Base-by-base conservation (phyloP, 2,797 vertebrate genomes). In the Premnoplex brunnescens region DNA sequence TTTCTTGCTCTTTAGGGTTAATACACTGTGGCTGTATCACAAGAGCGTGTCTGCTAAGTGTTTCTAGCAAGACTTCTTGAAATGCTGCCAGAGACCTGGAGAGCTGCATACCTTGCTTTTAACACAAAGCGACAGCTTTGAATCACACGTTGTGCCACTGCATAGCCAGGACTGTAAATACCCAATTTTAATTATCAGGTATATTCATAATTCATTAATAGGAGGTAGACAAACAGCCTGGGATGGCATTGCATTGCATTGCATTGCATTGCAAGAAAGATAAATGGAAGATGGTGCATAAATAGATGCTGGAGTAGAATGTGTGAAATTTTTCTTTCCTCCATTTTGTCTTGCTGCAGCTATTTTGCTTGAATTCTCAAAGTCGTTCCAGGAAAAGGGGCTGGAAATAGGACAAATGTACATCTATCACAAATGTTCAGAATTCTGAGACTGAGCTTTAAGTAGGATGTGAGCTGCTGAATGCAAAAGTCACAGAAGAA, bases 181-280 rank as follows among this genome's bases (percentile, higher is more conserved):
- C 8, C 30, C 17, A 58, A 52, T 89, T 96, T 94, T 97, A 94
- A 93, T 95, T 96, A 86, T 89, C 76, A 32, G 44, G 16, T 88
- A 3, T 85, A 85, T 95, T 97, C 96, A 93, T 87, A 94, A 93
- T 96, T 93, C 59, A 72, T 85, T 88, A 92, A 88, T 80, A 68
- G 36, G 41, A 95, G 75, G 21, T 12, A 89, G 86, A 93, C 59
- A 92, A 44, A 93, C 78, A 91, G 88, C 34, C 43, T 1, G 5
- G 32, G 27, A 63, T 74, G 73, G 56, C 62, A 22, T 48, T 48
- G 21, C 44, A 44, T 44, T 44, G 20, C 41, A 43, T 37, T 37
- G 37, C 41, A 41, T 87, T 85, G 59, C 46, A 84, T 80, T 74
- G 36, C 41, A 60, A 58, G 72, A 75, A 77, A 58, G 66, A 62